Evolutionary conservation across 2,113 vertebrate genomes (phyloP).

Genomic region (Epinephelus fuscoguttatus): DNA sequence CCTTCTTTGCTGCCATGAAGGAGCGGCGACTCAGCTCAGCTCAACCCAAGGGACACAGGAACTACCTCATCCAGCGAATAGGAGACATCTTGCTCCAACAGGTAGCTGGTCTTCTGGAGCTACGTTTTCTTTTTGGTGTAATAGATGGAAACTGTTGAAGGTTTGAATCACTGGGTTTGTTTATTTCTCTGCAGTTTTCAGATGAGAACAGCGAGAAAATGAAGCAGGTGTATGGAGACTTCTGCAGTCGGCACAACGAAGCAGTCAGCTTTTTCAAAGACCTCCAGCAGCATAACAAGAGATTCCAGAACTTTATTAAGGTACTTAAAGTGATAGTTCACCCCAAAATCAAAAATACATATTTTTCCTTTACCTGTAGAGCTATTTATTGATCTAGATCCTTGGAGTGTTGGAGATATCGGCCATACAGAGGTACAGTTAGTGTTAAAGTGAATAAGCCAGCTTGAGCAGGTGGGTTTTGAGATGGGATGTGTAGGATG

Average conservation of each 20-base stretch:
- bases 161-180: background rate
- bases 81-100: constrained; percentile 94
- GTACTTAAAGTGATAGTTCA: constrained; percentile 75
- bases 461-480: too few relatives aligned
- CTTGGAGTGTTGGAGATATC: too few relatives aligned
- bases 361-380: too few relatives aligned
- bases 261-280: constrained; percentile 96
- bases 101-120: constrained; percentile 75
- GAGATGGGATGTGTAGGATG: too few relatives aligned
- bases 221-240: constrained; percentile 95
- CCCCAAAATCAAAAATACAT: too few relatives aligned
- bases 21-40: constrained; percentile 89
- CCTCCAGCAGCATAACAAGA: constrained; percentile 94
- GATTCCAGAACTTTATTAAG: constrained; percentile 96
- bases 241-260: constrained; percentile 96
- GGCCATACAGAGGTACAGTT: too few relatives aligned
- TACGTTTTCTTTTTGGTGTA: background rate
- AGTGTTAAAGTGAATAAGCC: too few relatives aligned
- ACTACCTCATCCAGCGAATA: constrained; percentile 92
- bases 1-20: constrained; percentile 90
- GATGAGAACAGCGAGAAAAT: constrained; percentile 92
- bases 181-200: constrained; percentile 87
- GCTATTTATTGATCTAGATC: too few relatives aligned
- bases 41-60: constrained; percentile 83
- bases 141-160: background rate